Percentiles rank a stretch among this genome's conserved stretches.
Conservation (phyloP, 2,113 vertebrate genomes). For the Menura novaehollandiae region DNA sequence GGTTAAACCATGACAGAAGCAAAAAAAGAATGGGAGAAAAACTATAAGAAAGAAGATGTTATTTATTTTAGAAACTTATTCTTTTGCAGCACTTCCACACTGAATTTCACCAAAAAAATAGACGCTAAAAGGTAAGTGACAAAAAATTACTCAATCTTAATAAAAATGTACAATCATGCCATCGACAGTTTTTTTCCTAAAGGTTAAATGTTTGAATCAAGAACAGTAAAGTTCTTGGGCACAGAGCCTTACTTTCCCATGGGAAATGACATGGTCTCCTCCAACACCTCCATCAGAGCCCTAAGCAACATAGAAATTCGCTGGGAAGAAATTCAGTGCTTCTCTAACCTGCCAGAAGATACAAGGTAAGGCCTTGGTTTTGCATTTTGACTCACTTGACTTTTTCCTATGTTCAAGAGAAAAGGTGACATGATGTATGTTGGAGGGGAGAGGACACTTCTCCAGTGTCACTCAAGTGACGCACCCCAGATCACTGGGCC, state of each 20-base stretch:
- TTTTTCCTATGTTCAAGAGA: not conserved
- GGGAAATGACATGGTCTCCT: not conserved
- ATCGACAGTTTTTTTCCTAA: not conserved
- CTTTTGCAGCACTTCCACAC: not conserved
- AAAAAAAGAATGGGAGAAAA: not conserved
- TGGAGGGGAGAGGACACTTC: not conserved
- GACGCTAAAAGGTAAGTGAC: not conserved
- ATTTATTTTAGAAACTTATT: not conserved
- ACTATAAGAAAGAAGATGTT: not conserved
- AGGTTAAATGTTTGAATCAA: not conserved
- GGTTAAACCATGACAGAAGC: not conserved
- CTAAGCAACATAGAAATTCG: not conserved
- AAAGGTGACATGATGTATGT: not conserved
- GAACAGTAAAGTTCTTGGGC: not conserved
- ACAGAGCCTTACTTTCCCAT: not conserved
- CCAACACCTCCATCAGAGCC: not conserved
- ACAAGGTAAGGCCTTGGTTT: not conserved
- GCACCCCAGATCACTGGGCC: not conserved
- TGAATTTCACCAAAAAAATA: not conserved
- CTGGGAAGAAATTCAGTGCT: not conserved
- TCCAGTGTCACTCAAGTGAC: too few relatives aligned
- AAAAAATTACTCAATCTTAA: not conserved
- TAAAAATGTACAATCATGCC: not conserved
- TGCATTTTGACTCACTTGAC: not conserved
- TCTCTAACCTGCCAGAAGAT: not conserved